Percentiles rank a stretch among this genome's conserved stretches.
phyloP scores from a whole-genome alignment of 2,113 vertebrate species.

The Lagenorhynchus albirostris region DNA sequence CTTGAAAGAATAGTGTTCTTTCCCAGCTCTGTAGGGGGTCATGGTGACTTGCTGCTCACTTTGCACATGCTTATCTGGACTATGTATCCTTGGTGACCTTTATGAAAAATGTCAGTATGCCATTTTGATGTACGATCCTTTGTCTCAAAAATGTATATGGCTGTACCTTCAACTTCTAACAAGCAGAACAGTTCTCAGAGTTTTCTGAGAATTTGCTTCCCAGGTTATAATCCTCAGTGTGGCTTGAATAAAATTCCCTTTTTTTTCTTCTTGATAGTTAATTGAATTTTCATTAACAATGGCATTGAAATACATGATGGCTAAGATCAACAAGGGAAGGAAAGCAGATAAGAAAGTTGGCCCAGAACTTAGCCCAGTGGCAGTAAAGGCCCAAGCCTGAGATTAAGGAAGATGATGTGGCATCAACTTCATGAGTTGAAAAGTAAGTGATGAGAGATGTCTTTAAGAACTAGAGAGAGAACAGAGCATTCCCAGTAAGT shows the following conservation, averaged over 20 bases:
- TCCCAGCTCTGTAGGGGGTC: not conserved
- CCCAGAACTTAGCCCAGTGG: not conserved
- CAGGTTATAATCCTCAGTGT: not conserved
- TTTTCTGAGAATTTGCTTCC: not conserved
- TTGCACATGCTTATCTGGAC: not conserved
- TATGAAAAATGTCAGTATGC: not conserved
- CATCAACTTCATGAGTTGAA: not conserved
- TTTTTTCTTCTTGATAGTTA: not conserved
- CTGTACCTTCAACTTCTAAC: not conserved
- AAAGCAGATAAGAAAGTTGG: not conserved
- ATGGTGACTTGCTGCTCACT: not conserved
- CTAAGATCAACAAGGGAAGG: not conserved
- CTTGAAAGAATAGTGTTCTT: not conserved
- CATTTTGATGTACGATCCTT: not conserved
- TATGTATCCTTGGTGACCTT: not conserved
- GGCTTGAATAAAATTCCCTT: not conserved
- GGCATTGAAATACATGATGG: not conserved
- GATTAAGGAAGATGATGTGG: not conserved
- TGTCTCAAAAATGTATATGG: not conserved
- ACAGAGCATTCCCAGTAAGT: not conserved
- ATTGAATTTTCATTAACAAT: not conserved
- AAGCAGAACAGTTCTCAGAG: not conserved
- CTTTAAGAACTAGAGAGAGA: not conserved
- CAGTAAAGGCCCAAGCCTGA: not conserved
- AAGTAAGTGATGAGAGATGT: not conserved